Evolutionary conservation across 2,888 invertebrate genomes (phyloP), one percentile per base, ranked within the genome.

Genomic region (Pandemis corylana): DNA sequence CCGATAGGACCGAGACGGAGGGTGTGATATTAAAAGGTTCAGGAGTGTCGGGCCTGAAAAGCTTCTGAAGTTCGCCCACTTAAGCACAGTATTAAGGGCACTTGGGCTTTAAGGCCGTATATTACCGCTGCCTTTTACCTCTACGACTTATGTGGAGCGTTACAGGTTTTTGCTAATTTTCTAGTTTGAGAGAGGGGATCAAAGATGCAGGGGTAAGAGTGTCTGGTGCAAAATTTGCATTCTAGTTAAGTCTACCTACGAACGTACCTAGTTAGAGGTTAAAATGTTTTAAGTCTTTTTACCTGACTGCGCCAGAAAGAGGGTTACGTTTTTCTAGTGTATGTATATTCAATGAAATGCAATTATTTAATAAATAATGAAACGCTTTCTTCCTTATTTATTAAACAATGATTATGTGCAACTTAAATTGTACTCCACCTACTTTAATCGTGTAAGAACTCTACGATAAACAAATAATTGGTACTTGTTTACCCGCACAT

Each of bases 11-110:
- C 84, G 82, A 80, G 84, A 82, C 80, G 79, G 80, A 88, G 91
- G 90, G 92, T 83, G 90, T 89, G 89, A 93, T 93, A 94, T 94
- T 93, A 94, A 94, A 94, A 93, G 93, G 92, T 92, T 92, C 90
- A 90, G 86, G 87, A 93, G 94, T 93, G 94, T 93, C 91, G 87
- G 89, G 87, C 85, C 90, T 93, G 91, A 93, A 93, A 93, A 90
- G 93, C 89, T 87, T 89, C 90, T 89, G 90, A 91, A 89, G 89
- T 91, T 88, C 90, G 92, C 92, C 87, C 93, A 89, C 94, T 94
- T 93, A 89, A 92, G 89, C 92, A 89, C 90, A 90, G 93, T 92
- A 93, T 94, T 94, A 93, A 94, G 93, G 90, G 94, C 89, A 93
- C 94, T 94, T 89, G 87, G 82, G 87, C 84, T 86, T 87, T 89